Evolutionary conservation across 2,888 invertebrate genomes (phyloP), one percentile per base, ranked within the genome.

Genomic region (Stegana nigrithorax): DNA sequence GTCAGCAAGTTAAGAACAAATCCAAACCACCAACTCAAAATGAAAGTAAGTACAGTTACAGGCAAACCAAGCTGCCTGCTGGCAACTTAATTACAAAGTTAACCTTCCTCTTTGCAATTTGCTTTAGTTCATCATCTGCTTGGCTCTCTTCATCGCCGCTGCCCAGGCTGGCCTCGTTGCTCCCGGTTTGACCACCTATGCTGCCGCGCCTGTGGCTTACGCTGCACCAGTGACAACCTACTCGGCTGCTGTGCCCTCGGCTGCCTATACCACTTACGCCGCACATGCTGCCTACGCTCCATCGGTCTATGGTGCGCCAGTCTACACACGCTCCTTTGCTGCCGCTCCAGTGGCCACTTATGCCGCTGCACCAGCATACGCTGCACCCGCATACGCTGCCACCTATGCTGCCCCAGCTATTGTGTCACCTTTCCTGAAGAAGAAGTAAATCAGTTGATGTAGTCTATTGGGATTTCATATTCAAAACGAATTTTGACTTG

Each of bases 111-210:
- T 23, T 17, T 12, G 21, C 59, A 10, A 19, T n/a, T 45, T 45
- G 5, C 44, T 63, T 8, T 58, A 81, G 81, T 81, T 81, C 79
- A 67, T 81, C 66, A 71, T 82, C 70, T 81, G 81, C 71, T 79
- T 82, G 67, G 73, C 79, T 66, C 72, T 82, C 60, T 81, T 74
- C 70, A 58, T 81, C 56, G 82, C 81, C 70, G 80, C 64, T 62
- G 81, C 80, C 56, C 79, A 81, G 68, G 82, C 81, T 60, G 77
- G 81, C 44, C 67, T 66, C 60, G 58, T 81, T n/a, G 63, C 29
- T 59, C 64, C 59, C 36, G 23, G 14, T 26, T 14, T 65, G 39
- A 39, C 57, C 25, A 69, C 73, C 4, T 71, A 71, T 29, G 67
- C 68, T 29, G 73, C 71, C 25, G 66, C 65, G 10, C 65, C 66